Conservation (phyloP, 30 jellyfish, hydroid and myxozoan genomes). For the Phacellophora camtschatica region DNA sequence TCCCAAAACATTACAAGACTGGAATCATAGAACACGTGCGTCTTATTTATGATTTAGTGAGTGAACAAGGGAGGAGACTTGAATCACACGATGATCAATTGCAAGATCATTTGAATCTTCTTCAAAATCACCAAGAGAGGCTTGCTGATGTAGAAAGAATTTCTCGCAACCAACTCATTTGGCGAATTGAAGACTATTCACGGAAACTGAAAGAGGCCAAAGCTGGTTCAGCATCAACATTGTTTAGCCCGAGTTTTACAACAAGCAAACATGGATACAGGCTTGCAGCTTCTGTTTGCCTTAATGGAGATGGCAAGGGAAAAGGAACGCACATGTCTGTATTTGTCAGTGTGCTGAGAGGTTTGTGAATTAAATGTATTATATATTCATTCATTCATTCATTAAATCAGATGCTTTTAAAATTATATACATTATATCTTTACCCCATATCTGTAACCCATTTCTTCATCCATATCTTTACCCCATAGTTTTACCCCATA, state of each 20-base stretch:
- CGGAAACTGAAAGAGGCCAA: conserved; percentile 96
- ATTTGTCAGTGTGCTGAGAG: conserved; percentile 89
- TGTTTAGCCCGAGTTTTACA: conserved; percentile 96
- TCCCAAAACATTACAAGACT: conserved; percentile 90
- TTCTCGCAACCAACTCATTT: conserved; percentile 89
- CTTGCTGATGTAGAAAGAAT: conserved; percentile 86
- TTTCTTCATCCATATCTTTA: no score
- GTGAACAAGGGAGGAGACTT: conserved; percentile 88
- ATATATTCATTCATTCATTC: not conserved
- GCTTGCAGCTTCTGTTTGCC: conserved; percentile 87
- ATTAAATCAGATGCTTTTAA: no score
- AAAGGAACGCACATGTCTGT: conserved; percentile 98
- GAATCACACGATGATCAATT: conserved; percentile 88
- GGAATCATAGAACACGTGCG: conserved; percentile 99
- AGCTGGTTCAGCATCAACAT: conserved; percentile 86
- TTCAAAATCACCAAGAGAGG: conserved; percentile 87
- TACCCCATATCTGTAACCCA: no score
- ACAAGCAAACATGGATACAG: conserved; percentile 98
- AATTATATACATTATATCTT: no score
- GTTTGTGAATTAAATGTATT: conserved; percentile 9
- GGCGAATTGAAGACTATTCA: conserved; percentile 92
- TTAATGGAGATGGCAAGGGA: conserved; percentile 99
- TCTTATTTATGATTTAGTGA: conserved; percentile 82
- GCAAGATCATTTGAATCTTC: conserved; percentile 92
- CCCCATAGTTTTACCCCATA: no score